Evolutionary conservation across 2,888 invertebrate species (phyloP).

Genomic region (Sicus ferrugineus): DNA sequence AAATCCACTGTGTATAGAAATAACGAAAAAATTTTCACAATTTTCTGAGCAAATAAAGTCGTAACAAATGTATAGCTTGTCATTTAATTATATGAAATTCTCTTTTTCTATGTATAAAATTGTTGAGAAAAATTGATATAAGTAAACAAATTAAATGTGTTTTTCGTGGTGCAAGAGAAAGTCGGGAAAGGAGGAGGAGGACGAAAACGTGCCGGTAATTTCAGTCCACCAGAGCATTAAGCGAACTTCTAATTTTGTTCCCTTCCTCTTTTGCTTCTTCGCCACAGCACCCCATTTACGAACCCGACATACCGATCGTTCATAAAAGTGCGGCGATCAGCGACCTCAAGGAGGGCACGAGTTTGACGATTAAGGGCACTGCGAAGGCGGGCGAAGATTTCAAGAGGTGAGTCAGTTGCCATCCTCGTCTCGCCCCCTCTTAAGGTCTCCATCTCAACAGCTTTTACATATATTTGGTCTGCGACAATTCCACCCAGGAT

Average conservation of each 20-base stretch:
- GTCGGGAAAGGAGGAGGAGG: neutral
- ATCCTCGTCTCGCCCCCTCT: neutral
- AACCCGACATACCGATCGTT: neutral
- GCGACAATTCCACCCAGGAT: conserved; percentile 58
- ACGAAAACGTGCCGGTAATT: neutral
- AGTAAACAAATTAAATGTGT: neutral
- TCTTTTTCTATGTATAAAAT: too few species aligned
- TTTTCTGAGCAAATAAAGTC: too few species aligned
- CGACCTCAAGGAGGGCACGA: neutral
- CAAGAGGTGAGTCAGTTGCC: neutral
- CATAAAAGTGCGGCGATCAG: neutral
- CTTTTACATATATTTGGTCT: conserved; percentile 1
- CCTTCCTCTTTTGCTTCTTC: neutral
- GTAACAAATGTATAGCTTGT: too few species aligned
- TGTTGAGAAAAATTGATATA: neutral
- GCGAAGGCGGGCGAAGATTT: neutral
- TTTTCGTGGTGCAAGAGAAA: neutral
- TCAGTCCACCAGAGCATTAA: neutral
- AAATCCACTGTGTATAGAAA: too few species aligned
- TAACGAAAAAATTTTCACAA: too few species aligned
- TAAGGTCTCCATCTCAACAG: neutral
- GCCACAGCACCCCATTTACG: neutral
- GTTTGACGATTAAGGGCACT: neutral
- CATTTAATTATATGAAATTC: too few species aligned
- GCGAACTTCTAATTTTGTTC: neutral